A percentile compares a stretch with the other conserved stretches of the same genome.
Evolutionary conservation across 2,113 vertebrate species (phyloP).

Genomic region (Ariopsis seemanni): DNA sequence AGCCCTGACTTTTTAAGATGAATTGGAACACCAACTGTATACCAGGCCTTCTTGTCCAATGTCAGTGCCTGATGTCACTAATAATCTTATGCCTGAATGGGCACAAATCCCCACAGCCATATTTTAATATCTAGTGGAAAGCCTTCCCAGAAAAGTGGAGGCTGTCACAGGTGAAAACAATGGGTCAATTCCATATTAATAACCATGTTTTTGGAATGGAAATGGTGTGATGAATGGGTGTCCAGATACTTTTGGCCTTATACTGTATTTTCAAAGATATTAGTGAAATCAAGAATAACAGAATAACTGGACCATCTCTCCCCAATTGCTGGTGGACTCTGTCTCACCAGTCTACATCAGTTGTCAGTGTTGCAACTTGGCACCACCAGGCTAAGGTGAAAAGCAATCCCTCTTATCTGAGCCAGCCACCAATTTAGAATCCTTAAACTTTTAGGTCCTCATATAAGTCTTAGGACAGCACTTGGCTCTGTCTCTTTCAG

Average conservation of each 20-base stretch:
- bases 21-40: neutral
- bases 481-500: slow-evolving; percentile 66
- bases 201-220: neutral
- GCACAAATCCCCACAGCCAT: neutral
- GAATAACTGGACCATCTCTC: neutral
- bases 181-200: neutral
- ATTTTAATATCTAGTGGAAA: neutral
- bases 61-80: neutral
- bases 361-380: slow-evolving; percentile 61
- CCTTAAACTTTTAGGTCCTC: slow-evolving; percentile 65
- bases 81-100: neutral
- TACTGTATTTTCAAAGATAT: neutral
- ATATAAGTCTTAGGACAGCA: slow-evolving; percentile 65
- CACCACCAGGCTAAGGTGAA: slow-evolving; percentile 63
- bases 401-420: slow-evolving; percentile 69
- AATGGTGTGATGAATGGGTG: neutral
- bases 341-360: neutral
- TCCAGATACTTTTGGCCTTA: neutral
- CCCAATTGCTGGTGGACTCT: neutral
- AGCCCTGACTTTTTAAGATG: neutral
- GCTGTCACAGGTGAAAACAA: neutral
- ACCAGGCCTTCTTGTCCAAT: neutral
- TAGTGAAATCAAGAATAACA: neutral
- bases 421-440: slow-evolving; percentile 84
- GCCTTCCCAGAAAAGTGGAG: neutral